These are phyloP conservation scores for Alitta virens DNA, from an alignment of 2,888 invertebrate genomes.

Conservation along the genomic window DNA sequence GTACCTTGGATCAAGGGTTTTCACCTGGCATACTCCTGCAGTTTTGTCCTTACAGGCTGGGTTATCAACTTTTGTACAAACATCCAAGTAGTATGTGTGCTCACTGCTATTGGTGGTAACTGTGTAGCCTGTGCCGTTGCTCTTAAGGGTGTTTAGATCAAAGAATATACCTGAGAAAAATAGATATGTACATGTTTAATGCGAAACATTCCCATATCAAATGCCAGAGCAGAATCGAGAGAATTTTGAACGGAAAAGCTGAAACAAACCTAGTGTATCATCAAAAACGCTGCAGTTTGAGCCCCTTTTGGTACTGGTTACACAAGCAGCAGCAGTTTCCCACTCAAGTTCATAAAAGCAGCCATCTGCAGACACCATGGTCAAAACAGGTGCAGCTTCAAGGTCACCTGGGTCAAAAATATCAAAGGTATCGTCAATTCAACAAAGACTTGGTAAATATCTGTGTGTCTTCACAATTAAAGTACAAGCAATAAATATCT, in stretches of 20 bases:
- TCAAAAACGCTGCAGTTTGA: slow-evolving; percentile 1
- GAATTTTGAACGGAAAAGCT: no score
- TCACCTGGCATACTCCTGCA: slow-evolving; percentile 47
- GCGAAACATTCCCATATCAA: no score
- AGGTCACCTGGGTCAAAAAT: slow-evolving; percentile 34
- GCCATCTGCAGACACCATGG: slow-evolving; percentile 34
- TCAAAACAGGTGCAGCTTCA: slow-evolving; percentile 40
- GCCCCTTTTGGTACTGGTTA: slow-evolving; percentile 24
- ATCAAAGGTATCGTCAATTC: no score
- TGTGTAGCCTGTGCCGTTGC: slow-evolving; percentile 28
- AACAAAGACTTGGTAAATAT: no score
- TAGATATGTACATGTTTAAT: no score
- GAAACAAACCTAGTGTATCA: background rate
- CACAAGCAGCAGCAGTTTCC: slow-evolving; percentile 52
- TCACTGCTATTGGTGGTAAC: slow-evolving; percentile 15
- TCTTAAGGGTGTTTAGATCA: slow-evolving; percentile 16
- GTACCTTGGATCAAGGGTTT: slow-evolving; percentile 7
- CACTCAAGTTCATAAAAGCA: slow-evolving; percentile 52
- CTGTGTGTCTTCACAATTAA: no score
- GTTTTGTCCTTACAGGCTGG: slow-evolving; percentile 33
- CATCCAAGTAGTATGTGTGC: slow-evolving; percentile 44
- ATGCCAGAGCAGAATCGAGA: no score
- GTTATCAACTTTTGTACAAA: slow-evolving; percentile 40
- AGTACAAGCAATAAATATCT: no score
- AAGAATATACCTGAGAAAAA: no score